Evolutionary conservation across 2,888 invertebrate genomes (phyloP), one percentile per base, ranked within the genome.

Genomic region (Cremastinae sp.): DNA sequence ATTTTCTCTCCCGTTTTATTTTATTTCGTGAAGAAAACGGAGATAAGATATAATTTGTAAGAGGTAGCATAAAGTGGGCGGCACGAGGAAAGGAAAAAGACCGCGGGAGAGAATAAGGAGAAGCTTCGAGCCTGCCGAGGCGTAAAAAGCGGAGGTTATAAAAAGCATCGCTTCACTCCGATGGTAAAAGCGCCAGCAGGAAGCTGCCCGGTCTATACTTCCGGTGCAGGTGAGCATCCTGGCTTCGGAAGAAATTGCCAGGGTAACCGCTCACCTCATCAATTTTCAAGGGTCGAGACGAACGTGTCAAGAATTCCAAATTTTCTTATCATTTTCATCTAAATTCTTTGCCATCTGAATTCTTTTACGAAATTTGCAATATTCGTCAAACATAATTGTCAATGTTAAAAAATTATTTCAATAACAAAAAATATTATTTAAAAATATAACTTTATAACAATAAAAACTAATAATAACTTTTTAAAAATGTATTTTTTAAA

Each of bases 1-100:
- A 36, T 38, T 22, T 51, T 34, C 51, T 38, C 36, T 38, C 51
- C 34, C 65, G 20, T 36, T 22, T 28, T 10, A 36, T 14, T 68
- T 56, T 41, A 49, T 38, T 56, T 43, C 12, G 47, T 14, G 38
- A 22, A 20, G 45, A 61, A 62, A 28, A 62, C 51, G 7, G 34
- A 61, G 70, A 75, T 75, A 49, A 71, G 65, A 71, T 75, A 12
- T 66, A 71, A 75, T 75, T 75, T 66, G 53, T 22, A 38, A 34
- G 18, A 22, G 51, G 51, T 34, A 28, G 20, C 49, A 56, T 45
- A 34, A 22, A 5, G 43, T 61, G 12, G 51, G 41, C 34, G 49
- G 65, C 43, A 43, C 14, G 28, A 53, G 41, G 34, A 28, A 7
- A 12, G 14, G 14, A 53, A 61, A 47, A n/a, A n/a, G n/a, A n/a